phyloP scores from a whole-genome alignment of 2,797 vertebrate species.

The Acipenser ruthenus region DNA sequence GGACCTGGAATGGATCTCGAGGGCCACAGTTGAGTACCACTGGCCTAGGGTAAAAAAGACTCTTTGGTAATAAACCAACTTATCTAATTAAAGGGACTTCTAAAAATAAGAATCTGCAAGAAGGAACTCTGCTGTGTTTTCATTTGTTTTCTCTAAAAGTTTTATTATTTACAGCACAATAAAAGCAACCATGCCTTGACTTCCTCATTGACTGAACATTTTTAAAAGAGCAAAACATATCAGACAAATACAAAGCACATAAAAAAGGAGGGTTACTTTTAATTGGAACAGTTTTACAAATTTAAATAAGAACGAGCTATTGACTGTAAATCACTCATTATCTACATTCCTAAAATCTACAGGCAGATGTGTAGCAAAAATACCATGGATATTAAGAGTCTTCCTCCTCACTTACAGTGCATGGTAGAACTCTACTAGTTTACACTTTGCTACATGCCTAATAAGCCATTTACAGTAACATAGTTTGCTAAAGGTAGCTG shows the following conservation, averaged over 20 bases:
- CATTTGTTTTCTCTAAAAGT: constrained; percentile 3
- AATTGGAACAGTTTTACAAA: constrained; percentile 42
- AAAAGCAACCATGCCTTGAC: constrained; percentile 10
- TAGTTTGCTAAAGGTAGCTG: constrained; percentile 41
- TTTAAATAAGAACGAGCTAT: constrained; percentile 48
- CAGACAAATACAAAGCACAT: constrained; percentile 49
- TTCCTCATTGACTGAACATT: not conserved
- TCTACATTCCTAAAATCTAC: constrained; percentile 44
- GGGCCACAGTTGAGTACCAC: too few species aligned
- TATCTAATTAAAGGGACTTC: too few species aligned
- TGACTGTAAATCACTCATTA: constrained; percentile 29
- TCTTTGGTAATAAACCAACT: too few species aligned
- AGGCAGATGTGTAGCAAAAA: constrained; percentile 39
- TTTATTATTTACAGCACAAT: constrained; percentile 20
- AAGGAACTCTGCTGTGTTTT: too few species aligned
- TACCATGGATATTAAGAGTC: constrained; percentile 17
- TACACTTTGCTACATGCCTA: constrained; percentile 25
- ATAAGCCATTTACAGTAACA: constrained; percentile 38
- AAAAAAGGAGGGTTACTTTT: constrained; percentile 38
- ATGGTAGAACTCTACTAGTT: constrained; percentile 3
- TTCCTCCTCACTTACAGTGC: constrained; percentile 20
- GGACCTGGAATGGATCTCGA: too few species aligned
- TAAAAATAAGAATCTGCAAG: too few species aligned
- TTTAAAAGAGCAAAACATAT: constrained; percentile 42
- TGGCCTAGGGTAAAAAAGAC: too few species aligned